Conservation (phyloP, 2,113 vertebrate species). For the Thryonomys swinderianus region DNA sequence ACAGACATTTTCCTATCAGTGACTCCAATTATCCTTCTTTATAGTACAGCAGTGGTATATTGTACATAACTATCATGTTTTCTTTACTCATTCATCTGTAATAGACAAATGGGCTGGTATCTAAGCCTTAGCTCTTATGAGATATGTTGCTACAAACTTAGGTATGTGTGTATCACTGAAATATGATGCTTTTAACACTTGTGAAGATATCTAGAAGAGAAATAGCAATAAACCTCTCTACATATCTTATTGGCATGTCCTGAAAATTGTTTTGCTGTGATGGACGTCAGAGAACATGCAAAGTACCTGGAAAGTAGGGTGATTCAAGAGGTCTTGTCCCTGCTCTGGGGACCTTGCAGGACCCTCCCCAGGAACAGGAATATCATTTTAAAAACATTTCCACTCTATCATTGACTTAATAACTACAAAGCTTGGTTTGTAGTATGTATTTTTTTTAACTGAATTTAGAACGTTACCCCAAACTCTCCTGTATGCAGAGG, state of each 20-base stretch:
- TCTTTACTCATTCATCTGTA: background rate
- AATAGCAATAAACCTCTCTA: background rate
- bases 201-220: background rate
- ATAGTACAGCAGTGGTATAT: background rate
- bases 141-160: background rate
- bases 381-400: background rate
- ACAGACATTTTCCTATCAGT: background rate
- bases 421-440: background rate
- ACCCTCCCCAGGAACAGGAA: background rate
- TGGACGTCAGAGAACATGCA: background rate
- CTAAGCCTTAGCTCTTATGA: background rate
- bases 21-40: background rate
- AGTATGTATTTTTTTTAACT: background rate
- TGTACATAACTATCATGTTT: background rate
- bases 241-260: background rate
- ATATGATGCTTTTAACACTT: background rate
- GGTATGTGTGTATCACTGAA: background rate
- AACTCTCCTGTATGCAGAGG: background rate
- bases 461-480: background rate
- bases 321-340: too few relatives aligned
- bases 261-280: background rate
- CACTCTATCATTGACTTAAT: background rate
- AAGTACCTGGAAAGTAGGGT: background rate
- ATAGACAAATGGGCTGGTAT: background rate
- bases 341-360: too few relatives aligned